Percentiles rank a stretch among this genome's conserved stretches.
phyloP scores from a whole-genome alignment of 2,113 vertebrate species.

The Centrocercus urophasianus region DNA sequence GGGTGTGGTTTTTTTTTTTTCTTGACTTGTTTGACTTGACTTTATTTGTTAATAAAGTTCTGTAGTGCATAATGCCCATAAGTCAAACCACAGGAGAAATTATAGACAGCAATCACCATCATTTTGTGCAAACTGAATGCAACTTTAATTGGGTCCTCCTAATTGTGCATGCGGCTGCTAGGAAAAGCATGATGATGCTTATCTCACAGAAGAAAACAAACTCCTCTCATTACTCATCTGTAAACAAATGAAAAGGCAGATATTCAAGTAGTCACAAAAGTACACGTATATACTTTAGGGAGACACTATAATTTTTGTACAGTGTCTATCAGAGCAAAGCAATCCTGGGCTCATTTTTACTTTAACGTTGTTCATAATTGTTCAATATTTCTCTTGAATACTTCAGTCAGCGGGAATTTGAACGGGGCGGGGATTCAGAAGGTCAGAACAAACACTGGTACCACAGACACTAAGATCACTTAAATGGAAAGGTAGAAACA shows the following conservation, averaged over 20 bases:
- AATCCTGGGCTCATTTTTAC: background rate
- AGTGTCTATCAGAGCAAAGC: background rate
- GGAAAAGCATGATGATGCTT: background rate
- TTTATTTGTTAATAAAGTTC: slow-evolving; percentile 38
- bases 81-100: slow-evolving; percentile 49
- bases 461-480: background rate
- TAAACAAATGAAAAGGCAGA: background rate
- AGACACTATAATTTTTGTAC: background rate
- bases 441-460: background rate
- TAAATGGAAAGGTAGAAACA: background rate
- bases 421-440: background rate
- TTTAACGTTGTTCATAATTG: background rate
- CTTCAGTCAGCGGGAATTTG: background rate
- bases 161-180: slow-evolving; percentile 42
- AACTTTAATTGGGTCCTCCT: slow-evolving; percentile 41
- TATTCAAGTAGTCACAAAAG: background rate
- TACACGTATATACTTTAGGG: background rate
- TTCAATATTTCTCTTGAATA: background rate
- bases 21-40: background rate
- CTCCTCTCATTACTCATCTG: background rate
- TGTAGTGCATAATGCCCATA: background rate
- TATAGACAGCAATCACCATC: background rate
- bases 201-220: slow-evolving; percentile 25
- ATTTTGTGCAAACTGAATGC: background rate
- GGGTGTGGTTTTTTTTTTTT: background rate